A percentile compares a stretch with the other conserved stretches of the same genome.
These are phyloP conservation scores for Adelphocoris suturalis DNA, from an alignment of 2,888 invertebrate species.

Conservation along the genomic window DNA sequence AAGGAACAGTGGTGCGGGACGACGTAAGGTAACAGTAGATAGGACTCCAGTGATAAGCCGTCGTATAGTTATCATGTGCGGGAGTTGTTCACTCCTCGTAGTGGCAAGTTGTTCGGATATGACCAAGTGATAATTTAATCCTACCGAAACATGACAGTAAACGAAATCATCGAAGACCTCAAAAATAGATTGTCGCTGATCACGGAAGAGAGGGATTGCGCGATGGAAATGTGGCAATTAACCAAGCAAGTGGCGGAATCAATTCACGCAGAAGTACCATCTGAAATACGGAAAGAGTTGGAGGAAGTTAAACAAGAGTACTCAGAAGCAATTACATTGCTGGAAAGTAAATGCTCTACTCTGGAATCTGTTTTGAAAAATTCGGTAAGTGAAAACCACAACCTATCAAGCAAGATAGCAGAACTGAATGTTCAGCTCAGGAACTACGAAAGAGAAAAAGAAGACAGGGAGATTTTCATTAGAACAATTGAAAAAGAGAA, in stretches of 20 bases:
- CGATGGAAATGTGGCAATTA: conserved; percentile 73
- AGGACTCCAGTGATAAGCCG: neutral
- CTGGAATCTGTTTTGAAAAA: conserved; percentile 44
- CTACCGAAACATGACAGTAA: neutral
- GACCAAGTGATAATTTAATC: neutral
- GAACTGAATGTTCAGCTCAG: neutral
- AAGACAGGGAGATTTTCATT: neutral
- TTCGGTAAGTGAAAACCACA: conserved; percentile 43
- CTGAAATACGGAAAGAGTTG: conserved; percentile 46
- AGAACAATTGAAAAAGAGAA: conserved; percentile 65
- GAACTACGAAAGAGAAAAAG: conserved; percentile 29
- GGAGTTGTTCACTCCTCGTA: neutral
- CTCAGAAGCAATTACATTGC: conserved; percentile 72
- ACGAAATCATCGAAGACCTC: conserved; percentile 51
- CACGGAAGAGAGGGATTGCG: conserved; percentile 72
- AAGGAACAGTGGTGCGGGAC: neutral
- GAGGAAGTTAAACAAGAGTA: conserved; percentile 71
- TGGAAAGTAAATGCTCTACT: conserved; percentile 69
- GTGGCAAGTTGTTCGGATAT: neutral
- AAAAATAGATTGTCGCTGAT: conserved; percentile 44
- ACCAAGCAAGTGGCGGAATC: conserved; percentile 67
- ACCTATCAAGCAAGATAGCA: neutral
- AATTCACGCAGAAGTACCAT: conserved; percentile 39
- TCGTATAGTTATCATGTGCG: neutral
- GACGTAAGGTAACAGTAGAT: neutral